Conservation (phyloP, 1,140 invertebrate species). For the Ptiloglossa arizonensis region DNA sequence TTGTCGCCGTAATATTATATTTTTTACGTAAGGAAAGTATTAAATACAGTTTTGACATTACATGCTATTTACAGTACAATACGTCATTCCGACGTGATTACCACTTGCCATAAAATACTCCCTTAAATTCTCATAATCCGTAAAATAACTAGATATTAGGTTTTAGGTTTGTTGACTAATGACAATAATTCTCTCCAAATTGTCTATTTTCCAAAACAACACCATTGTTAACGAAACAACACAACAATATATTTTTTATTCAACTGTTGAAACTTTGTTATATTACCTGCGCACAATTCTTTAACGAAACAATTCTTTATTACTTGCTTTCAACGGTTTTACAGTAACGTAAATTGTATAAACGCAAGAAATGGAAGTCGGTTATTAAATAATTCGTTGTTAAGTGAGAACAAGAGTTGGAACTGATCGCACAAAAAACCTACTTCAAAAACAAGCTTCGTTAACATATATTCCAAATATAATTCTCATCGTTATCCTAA, state of each 20-base stretch:
- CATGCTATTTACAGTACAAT: conserved; percentile 65
- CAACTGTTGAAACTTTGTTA: not conserved
- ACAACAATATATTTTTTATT: not conserved
- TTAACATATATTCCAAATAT: not conserved
- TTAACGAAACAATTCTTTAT: not conserved
- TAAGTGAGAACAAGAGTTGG: conserved; percentile 8
- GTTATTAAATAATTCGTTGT: conserved; percentile 11
- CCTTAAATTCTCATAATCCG: not conserved
- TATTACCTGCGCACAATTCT: not conserved
- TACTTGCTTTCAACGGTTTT: not conserved
- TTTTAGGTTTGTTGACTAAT: conserved; percentile 15
- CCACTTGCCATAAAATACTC: conserved; percentile 10
- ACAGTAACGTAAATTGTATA: not conserved
- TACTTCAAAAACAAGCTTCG: too few species aligned
- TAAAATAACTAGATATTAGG: conserved; percentile 15
- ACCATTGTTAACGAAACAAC: not conserved
- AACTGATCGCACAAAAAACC: too few species aligned
- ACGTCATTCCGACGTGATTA: not conserved
- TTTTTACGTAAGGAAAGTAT: conserved; percentile 56
- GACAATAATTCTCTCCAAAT: not conserved
- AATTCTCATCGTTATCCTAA: conserved; percentile 15
- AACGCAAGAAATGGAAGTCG: not conserved
- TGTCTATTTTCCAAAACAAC: conserved; percentile 6
- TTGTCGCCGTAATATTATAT: conserved; percentile 55
- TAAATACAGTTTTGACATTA: conserved; percentile 71